Conservation (phyloP, 1,140 invertebrate species). For the Trachelipus rathkii region DNA sequence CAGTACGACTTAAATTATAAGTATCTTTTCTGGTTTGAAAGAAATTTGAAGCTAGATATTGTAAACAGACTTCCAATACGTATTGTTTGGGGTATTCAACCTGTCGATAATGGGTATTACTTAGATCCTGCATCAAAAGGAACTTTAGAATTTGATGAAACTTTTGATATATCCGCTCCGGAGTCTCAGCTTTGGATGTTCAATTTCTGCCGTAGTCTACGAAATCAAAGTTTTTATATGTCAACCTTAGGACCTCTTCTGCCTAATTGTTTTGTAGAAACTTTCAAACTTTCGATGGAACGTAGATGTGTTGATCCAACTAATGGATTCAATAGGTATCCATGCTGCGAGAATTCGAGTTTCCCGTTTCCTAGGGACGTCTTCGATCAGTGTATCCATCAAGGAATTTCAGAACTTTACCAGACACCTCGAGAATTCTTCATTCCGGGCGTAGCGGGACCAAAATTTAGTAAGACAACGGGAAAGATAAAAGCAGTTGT, state of each 20-base stretch:
- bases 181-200: constrained; percentile 78
- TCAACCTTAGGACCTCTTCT: constrained; percentile 67
- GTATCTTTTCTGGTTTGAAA: constrained; percentile 78
- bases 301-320: constrained; percentile 64
- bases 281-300: constrained; percentile 75
- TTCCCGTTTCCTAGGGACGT: constrained; percentile 75
- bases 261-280: constrained; percentile 89
- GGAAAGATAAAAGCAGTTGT: no score
- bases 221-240: constrained; percentile 75
- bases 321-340: constrained; percentile 40
- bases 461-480: no score
- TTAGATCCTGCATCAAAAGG: constrained; percentile 76
- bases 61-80: constrained; percentile 55
- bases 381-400: constrained; percentile 72
- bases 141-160: constrained; percentile 67
- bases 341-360: constrained; percentile 48
- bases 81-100: constrained; percentile 86
- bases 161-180: constrained; percentile 72
- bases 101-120: constrained; percentile 80
- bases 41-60: constrained; percentile 49
- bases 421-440: constrained; percentile 65
- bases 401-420: constrained; percentile 69
- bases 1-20: constrained; percentile 77
- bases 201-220: constrained; percentile 72
- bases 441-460: no score